phyloP scores from a whole-genome alignment of 2,113 vertebrate genomes.

The Genyomyrus donnyi region DNA sequence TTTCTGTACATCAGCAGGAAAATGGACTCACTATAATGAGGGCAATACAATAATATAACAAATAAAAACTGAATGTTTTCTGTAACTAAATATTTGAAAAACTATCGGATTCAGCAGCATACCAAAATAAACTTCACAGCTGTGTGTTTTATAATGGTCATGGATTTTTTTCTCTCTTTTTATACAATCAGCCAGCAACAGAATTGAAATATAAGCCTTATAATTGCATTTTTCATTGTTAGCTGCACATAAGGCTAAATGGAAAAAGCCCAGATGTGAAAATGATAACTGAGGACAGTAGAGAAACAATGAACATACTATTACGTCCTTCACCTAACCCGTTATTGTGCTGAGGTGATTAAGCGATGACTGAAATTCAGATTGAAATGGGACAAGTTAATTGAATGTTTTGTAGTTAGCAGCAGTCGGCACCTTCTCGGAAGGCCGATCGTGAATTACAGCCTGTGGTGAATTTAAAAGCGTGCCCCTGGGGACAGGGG shows the following conservation, averaged over 20 bases:
- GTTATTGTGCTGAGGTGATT: not conserved
- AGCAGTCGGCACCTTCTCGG: not conserved
- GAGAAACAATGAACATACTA: not conserved
- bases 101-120: not conserved
- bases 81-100: not conserved
- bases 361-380: not conserved
- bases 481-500: not conserved
- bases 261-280: not conserved
- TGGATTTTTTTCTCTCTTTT: not conserved
- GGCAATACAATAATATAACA: not conserved
- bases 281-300: not conserved
- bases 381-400: not conserved
- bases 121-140: not conserved
- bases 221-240: not conserved
- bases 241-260: not conserved
- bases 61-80: not conserved
- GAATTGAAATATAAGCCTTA: not conserved
- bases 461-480: not conserved
- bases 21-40: not conserved
- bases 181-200: not conserved
- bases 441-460: not conserved
- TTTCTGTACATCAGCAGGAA: not conserved
- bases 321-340: not conserved
- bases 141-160: constrained; percentile 2
- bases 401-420: not conserved